A percentile compares a stretch with the other conserved stretches of the same genome.
Conservation (phyloP, 2,888 invertebrate species). For the Amphiduros pacificus region DNA sequence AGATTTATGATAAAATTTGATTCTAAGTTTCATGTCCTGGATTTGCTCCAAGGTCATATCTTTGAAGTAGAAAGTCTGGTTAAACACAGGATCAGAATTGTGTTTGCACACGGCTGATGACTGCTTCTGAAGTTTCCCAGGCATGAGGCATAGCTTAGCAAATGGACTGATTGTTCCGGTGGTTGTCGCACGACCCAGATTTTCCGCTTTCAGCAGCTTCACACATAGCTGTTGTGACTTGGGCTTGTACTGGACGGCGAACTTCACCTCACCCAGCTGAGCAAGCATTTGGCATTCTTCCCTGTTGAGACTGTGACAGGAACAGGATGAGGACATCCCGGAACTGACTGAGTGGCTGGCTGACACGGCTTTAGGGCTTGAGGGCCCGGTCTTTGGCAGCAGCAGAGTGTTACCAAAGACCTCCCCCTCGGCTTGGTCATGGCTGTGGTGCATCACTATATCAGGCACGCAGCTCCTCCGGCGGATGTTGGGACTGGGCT, state of each 20-base stretch:
- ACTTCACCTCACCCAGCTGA: conserved; percentile 49
- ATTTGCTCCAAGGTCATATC: conserved; percentile 56
- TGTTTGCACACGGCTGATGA: conserved; percentile 51
- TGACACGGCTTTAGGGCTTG: neutral
- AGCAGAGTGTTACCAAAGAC: too few species aligned
- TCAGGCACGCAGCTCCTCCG: neutral
- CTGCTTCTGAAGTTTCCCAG: conserved; percentile 60
- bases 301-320: too few species aligned
- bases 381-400: neutral
- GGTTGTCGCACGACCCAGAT: conserved; percentile 55
- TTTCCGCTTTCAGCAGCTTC: conserved; percentile 49
- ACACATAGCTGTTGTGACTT: conserved; percentile 58
- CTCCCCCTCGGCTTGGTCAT: too few species aligned
- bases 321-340: neutral
- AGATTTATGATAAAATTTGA: conserved; percentile 57
- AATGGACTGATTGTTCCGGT: conserved; percentile 40
- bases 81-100: conserved; percentile 56
- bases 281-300: too few species aligned
- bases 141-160: conserved; percentile 57
- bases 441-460: too few species aligned
- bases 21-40: conserved; percentile 46
- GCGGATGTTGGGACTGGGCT: neutral
- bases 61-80: conserved; percentile 60
- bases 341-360: neutral
- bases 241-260: conserved; percentile 59